Percentiles rank a stretch among this genome's conserved stretches.
phyloP scores from a whole-genome alignment of 1,140 invertebrate genomes.

The Heliconius melpomene region DNA sequence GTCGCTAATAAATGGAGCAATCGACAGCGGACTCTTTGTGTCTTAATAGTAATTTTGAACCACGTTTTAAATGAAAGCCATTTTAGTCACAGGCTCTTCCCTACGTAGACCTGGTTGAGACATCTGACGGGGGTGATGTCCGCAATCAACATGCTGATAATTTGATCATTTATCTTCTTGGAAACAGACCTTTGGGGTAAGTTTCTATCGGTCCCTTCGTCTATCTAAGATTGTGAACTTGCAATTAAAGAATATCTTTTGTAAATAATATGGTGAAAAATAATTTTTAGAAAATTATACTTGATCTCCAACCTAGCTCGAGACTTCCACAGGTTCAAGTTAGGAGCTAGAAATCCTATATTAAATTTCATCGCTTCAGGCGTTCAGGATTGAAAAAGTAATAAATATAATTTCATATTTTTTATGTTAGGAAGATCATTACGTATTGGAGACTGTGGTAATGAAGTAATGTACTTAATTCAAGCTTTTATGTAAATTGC shows the following conservation, averaged over 20 bases:
- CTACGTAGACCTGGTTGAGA: neutral
- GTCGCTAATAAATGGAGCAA: slow-evolving; percentile 37
- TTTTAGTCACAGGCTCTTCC: neutral
- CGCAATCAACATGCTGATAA: neutral
- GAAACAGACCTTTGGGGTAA: neutral
- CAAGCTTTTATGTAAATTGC: no score
- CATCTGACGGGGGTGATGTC: neutral
- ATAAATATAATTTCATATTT: neutral
- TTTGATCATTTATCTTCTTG: neutral
- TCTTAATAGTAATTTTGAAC: slow-evolving; percentile 30
- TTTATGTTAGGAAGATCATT: neutral
- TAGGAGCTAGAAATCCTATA: neutral
- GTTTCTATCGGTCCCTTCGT: neutral
- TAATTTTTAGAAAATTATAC: neutral
- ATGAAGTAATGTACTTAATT: neutral
- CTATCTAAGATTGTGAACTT: neutral
- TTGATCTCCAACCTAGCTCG: no score
- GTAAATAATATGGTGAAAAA: no score
- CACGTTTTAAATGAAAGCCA: slow-evolving; percentile 1
- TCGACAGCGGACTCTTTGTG: slow-evolving; percentile 23
- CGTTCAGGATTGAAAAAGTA: no score
- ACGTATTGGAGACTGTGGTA: neutral
- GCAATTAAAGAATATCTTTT: neutral
- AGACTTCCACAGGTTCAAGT: neutral
- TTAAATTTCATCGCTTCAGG: neutral